Evolutionary conservation across 1,140 invertebrate species (phyloP).

Genomic region (Lethrus apterus): DNA sequence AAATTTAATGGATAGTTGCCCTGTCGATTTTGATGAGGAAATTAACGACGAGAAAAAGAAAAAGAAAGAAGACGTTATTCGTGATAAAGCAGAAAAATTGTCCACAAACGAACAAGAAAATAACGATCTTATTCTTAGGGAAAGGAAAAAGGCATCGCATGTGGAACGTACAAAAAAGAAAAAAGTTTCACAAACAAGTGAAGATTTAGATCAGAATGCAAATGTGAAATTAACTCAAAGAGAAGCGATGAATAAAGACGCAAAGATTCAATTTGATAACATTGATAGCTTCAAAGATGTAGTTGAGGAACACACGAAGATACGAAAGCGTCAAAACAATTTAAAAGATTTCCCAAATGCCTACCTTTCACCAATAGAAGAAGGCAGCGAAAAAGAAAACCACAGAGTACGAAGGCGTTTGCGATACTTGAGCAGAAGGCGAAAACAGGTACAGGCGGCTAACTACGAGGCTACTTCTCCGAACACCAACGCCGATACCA

Average conservation of each 20-base stretch:
- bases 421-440: background rate
- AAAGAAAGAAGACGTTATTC: background rate
- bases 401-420: background rate
- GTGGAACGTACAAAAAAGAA: too few species aligned
- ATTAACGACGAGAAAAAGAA: background rate
- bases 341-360: background rate
- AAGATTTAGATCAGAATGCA: background rate
- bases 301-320: background rate
- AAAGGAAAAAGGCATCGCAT: too few species aligned
- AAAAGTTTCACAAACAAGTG: background rate
- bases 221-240: background rate
- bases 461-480: too few species aligned
- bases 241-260: background rate
- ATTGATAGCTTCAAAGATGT: constrained; percentile 11
- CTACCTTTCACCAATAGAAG: constrained; percentile 5
- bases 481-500: too few species aligned
- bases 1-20: too few species aligned
- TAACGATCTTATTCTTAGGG: too few species aligned
- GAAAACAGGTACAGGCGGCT: background rate
- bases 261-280: constrained; percentile 1
- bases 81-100: background rate
- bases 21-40: background rate
- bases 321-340: background rate
- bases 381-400: background rate
- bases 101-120: constrained; percentile 1